Percentiles rank a stretch among this genome's conserved stretches.
phyloP scores from a whole-genome alignment of 2,888 invertebrate genomes.

The Scaptomyza cyrtandrae region DNA sequence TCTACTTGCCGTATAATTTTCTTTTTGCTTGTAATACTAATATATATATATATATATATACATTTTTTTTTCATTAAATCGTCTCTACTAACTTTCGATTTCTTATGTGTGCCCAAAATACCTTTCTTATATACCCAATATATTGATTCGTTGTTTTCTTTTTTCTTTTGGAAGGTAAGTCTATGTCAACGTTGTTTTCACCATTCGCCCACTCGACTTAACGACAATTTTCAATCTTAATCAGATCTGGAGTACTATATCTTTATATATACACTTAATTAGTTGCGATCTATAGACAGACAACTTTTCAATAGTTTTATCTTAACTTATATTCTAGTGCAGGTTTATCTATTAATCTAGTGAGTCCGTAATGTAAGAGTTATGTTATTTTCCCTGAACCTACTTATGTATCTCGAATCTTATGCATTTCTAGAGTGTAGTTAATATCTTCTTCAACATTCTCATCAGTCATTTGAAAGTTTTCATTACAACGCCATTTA shows the following conservation, averaged over 20 bases:
- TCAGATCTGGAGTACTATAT: conserved; percentile 2
- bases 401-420: conserved; percentile 39
- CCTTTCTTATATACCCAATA: conserved; percentile 5
- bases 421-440: conserved; percentile 40
- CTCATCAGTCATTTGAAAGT: background rate
- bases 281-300: conserved; percentile 13
- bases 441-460: conserved; percentile 8
- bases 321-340: conserved; percentile 49
- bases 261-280: background rate
- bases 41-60: no score
- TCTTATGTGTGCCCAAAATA: conserved; percentile 17
- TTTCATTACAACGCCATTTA: conserved; percentile 35
- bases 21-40: conserved; percentile 42
- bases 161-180: conserved; percentile 53
- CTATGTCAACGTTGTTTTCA: conserved; percentile 38
- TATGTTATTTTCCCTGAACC: conserved; percentile 27
- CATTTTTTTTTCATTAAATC: background rate
- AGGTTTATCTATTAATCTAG: conserved; percentile 58
- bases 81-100: conserved; percentile 24
- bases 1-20: conserved; percentile 41
- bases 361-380: conserved; percentile 25
- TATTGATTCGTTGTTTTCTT: conserved; percentile 10
- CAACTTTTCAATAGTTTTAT: conserved; percentile 20
- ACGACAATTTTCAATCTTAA: conserved; percentile 1
- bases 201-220: conserved; percentile 4